phyloP scores from a whole-genome alignment of 2,113 vertebrate genomes.

The Platichthys flesus region DNA sequence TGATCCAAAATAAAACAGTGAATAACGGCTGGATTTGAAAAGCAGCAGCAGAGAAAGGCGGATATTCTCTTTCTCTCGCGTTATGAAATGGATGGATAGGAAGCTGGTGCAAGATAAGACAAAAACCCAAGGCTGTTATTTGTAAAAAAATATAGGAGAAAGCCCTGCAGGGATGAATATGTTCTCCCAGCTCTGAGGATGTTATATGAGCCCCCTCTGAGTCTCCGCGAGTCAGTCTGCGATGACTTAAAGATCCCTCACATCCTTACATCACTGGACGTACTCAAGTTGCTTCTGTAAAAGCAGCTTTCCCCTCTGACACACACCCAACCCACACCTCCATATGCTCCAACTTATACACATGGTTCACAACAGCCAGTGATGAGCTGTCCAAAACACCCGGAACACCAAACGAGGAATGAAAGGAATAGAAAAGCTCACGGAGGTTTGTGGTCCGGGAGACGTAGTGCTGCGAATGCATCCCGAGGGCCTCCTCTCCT shows the following conservation, averaged over 20 bases:
- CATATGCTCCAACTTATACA: constrained; percentile 29
- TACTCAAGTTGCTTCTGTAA: constrained; percentile 1
- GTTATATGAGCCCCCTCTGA: constrained; percentile 5
- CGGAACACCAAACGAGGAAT: not conserved
- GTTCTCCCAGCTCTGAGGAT: constrained; percentile 11
- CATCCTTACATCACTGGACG: constrained; percentile 21
- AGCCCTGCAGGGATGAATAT: constrained; percentile 31
- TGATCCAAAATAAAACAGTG: constrained; percentile 70
- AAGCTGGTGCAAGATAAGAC: constrained; percentile 42
- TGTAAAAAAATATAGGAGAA: constrained; percentile 42
- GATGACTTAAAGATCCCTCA: not conserved
- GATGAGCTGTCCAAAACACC: constrained; percentile 16
- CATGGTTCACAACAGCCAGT: constrained; percentile 20
- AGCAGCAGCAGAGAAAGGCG: constrained; percentile 44
- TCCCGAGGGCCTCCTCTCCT: constrained; percentile 93
- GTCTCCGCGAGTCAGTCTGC: constrained; percentile 4
- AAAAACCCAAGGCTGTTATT: constrained; percentile 40
- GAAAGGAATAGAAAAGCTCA: constrained; percentile 80
- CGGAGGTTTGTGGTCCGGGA: constrained; percentile 91
- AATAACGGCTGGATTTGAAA: constrained; percentile 63
- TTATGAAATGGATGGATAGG: constrained; percentile 58
- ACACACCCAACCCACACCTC: constrained; percentile 37
- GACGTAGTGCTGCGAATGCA: constrained; percentile 93
- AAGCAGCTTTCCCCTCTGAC: constrained; percentile 37
- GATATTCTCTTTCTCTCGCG: constrained; percentile 34